These are phyloP conservation scores for Miichthys miiuy DNA, from an alignment of 2,797 vertebrate species.

Conservation along the genomic window DNA sequence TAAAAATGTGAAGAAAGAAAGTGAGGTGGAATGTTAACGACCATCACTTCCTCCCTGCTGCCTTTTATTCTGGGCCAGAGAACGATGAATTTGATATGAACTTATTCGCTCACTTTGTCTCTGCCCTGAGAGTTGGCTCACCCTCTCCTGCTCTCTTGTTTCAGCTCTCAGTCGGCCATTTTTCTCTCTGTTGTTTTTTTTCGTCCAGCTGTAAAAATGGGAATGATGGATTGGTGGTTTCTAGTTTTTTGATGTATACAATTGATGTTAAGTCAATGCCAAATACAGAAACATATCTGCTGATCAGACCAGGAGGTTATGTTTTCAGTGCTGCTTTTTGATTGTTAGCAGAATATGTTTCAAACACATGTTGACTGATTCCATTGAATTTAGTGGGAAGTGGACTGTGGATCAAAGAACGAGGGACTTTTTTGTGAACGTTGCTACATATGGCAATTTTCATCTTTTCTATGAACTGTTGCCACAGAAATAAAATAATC, in stretches of 20 bases:
- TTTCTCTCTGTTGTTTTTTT: slow-evolving; percentile 32
- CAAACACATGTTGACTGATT: background rate
- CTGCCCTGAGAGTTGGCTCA: slow-evolving; percentile 39
- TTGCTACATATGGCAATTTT: too few relatives aligned
- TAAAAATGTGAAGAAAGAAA: slow-evolving; percentile 85
- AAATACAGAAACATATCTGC: background rate
- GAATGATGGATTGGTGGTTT: slow-evolving; percentile 13
- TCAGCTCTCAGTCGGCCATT: slow-evolving; percentile 27
- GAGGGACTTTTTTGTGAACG: background rate
- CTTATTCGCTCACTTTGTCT: slow-evolving; percentile 44
- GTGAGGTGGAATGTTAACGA: slow-evolving; percentile 85
- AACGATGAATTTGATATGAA: slow-evolving; percentile 62
- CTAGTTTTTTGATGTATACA: background rate
- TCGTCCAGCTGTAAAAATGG: slow-evolving; percentile 40
- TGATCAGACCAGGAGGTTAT: background rate
- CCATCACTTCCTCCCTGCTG: slow-evolving; percentile 79
- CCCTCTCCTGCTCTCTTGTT: slow-evolving; percentile 31
- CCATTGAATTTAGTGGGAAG: background rate
- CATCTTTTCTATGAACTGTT: background rate
- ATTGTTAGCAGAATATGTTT: background rate
- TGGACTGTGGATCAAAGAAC: background rate
- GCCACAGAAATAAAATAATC: too few relatives aligned
- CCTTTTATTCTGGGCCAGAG: slow-evolving; percentile 76
- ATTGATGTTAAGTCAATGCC: background rate
- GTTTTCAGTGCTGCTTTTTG: background rate